Evolutionary conservation across 2,888 invertebrate species (phyloP).

Genomic region (Spilosoma lubricipeda): DNA sequence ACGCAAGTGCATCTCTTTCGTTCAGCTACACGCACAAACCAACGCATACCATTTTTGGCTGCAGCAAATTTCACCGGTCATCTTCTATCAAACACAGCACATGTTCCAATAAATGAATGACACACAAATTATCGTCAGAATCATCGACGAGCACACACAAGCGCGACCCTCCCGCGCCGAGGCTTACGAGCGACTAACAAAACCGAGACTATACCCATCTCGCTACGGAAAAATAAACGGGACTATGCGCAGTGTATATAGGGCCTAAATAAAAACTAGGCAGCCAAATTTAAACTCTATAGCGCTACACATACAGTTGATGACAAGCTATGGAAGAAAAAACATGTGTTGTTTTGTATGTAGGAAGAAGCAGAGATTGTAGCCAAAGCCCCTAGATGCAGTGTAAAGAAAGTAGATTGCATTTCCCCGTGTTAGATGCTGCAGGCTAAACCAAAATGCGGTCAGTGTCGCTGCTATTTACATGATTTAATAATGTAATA

Average conservation of each 20-base stretch:
- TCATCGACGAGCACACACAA: slow-evolving; percentile 38
- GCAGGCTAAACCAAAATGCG: slow-evolving; percentile 71
- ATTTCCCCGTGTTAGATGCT: slow-evolving; percentile 77
- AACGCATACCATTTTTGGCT: slow-evolving; percentile 75
- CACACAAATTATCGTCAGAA: slow-evolving; percentile 45
- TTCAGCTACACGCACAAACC: slow-evolving; percentile 70
- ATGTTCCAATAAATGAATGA: slow-evolving; percentile 67
- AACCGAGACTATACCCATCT: slow-evolving; percentile 56
- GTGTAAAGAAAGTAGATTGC: slow-evolving; percentile 82
- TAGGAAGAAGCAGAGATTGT: slow-evolving; percentile 52
- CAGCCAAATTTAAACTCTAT: slow-evolving; percentile 58
- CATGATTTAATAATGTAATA: slow-evolving; percentile 64
- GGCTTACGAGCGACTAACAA: slow-evolving; percentile 69
- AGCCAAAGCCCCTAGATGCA: slow-evolving; percentile 72
- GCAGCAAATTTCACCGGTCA: slow-evolving; percentile 78
- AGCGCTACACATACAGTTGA: slow-evolving; percentile 29
- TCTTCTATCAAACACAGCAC: slow-evolving; percentile 77
- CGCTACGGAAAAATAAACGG: slow-evolving; percentile 71
- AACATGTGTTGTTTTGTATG: slow-evolving; percentile 59
- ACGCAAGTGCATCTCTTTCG: slow-evolving; percentile 76
- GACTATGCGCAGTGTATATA: slow-evolving; percentile 66
- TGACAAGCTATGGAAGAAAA: slow-evolving; percentile 30
- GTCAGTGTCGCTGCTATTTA: slow-evolving; percentile 67
- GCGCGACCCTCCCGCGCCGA: slow-evolving; percentile 60
- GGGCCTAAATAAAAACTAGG: slow-evolving; percentile 56